Percentiles rank a stretch among this genome's conserved stretches.
These are phyloP conservation scores for Biston betularia DNA, from an alignment of 2,888 invertebrate genomes.

Conservation along the genomic window DNA sequence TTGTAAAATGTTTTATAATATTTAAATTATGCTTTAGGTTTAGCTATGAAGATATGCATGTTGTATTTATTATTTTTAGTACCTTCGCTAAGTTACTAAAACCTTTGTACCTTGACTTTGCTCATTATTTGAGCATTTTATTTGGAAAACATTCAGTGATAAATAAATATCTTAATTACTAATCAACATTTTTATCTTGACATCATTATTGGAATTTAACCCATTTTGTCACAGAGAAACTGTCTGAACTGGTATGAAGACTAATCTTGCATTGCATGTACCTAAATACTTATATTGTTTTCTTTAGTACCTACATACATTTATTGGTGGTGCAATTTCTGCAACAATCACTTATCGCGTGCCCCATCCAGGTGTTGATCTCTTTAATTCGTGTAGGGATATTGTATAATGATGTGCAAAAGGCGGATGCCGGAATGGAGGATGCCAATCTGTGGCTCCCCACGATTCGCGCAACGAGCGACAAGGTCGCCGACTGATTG, in stretches of 20 bases:
- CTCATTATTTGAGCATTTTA: no score
- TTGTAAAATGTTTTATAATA: conserved; percentile 1
- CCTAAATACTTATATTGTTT: no score
- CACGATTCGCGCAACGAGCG: conserved; percentile 82
- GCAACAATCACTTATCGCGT: conserved; percentile 16
- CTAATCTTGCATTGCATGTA: no score
- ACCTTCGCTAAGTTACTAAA: no score
- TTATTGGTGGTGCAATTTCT: conserved; percentile 11
- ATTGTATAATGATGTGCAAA: conserved; percentile 79
- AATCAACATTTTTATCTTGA: neutral
- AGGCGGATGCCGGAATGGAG: conserved; percentile 81
- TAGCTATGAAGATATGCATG: neutral
- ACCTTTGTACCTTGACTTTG: no score
- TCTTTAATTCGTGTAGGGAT: conserved; percentile 49
- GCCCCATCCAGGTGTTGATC: conserved; percentile 17
- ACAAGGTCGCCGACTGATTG: conserved; percentile 84
- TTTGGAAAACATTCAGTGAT: no score
- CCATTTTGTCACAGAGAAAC: neutral
- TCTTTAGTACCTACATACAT: no score
- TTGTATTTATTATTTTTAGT: no score
- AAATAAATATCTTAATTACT: no score
- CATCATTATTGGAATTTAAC: neutral
- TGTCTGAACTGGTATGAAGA: no score
- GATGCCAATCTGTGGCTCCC: conserved; percentile 82
- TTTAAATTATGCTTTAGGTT: neutral